Evolutionary conservation across 2,797 vertebrate genomes (phyloP), one percentile per base, ranked within the genome.

Genomic region (Aeoliscus strigatus): DNA sequence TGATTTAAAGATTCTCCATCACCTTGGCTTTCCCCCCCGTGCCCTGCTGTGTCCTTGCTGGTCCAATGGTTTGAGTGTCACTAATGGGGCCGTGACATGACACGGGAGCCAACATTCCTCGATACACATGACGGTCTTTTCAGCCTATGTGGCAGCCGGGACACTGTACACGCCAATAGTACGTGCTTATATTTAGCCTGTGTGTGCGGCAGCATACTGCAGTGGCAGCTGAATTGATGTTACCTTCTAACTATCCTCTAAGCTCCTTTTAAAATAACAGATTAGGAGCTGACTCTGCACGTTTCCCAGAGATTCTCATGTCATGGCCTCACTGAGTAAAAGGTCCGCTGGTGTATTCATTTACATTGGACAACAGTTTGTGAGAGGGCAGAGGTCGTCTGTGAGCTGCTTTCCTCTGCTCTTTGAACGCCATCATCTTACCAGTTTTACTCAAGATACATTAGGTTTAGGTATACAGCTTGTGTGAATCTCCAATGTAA

Each of bases 131-230:
- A 50, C 50, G 52, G 66, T 49, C 57, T 45, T 63, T 58, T 57
- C n/a, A 63, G 73, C 70, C 70, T 63, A 64, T 51, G 76, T 61
- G 75, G 73, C 61, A 73, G 57, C 67, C 60, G 23, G 58, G 68
- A 47, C 66, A 64, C 61, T 71, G 77, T 75, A 77, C 76, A 75
- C 77, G 71, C 83, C 81, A 70, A 61, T 78, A 70, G 83, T 86
- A 72, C 78, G 72, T 73, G 74, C 54, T 76, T 88, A 87, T 87
- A 86, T 88, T 83, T 89, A 88, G 86, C 51, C 48, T 11, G 44
- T 60, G 52, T 73, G 41, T 75, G 70, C 73, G 23, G 11, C 73
- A 43, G 71, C 67, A 52, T 52, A 32, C 64, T 68, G 60, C 43
- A 73, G 68, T 63, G 68, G 77, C 86, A 85, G 81, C 86, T 88